These are phyloP conservation scores for Antennarius maculatus DNA, from an alignment of 2,797 vertebrate genomes.

Conservation along the genomic window DNA sequence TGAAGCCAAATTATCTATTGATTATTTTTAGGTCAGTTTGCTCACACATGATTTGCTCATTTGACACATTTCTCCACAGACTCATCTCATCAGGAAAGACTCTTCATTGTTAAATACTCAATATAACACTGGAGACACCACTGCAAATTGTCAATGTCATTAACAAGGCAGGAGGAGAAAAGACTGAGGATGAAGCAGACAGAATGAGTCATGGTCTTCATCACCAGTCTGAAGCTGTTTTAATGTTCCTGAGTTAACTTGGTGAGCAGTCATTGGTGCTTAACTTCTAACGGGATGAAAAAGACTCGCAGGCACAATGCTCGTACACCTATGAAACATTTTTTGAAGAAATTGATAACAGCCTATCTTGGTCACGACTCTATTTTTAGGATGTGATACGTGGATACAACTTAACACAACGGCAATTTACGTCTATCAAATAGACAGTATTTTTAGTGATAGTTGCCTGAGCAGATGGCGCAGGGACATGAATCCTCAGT, in stretches of 20 bases:
- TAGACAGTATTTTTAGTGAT: conserved; percentile 69
- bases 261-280: conserved; percentile 26
- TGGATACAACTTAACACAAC: conserved; percentile 50
- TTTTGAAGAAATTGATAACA: conserved; percentile 42
- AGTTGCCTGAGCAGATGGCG: conserved; percentile 42
- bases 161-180: conserved; percentile 33
- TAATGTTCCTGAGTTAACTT: conserved; percentile 45
- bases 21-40: conserved; percentile 22
- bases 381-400: conserved; percentile 60
- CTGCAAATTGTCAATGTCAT: conserved; percentile 49
- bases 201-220: conserved; percentile 38
- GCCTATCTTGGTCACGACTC: conserved; percentile 21
- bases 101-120: conserved; percentile 33
- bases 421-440: conserved; percentile 61
- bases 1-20: conserved; percentile 25
- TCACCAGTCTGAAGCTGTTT: conserved; percentile 53
- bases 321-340: conserved; percentile 29
- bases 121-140: conserved; percentile 17
- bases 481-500: conserved; percentile 58
- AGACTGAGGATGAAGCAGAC: conserved; percentile 32
- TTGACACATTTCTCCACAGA: conserved; percentile 23
- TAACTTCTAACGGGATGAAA: conserved; percentile 41
- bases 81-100: conserved; percentile 2
- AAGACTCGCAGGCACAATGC: conserved; percentile 37
- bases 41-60: conserved; percentile 25